phyloP scores from a whole-genome alignment of 2,888 invertebrate genomes.

The Eupithecia tripunctaria region DNA sequence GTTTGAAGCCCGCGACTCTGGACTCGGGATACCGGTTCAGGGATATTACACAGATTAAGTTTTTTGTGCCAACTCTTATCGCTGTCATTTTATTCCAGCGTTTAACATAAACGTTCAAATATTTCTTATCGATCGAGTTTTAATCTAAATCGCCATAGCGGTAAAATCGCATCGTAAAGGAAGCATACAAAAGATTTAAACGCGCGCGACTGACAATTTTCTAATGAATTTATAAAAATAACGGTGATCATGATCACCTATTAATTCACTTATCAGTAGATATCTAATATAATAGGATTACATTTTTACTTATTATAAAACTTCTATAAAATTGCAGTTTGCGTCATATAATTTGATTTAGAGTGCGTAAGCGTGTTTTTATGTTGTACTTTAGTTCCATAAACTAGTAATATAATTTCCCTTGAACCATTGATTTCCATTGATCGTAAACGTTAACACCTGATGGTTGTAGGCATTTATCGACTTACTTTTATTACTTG shows the following conservation, averaged over 20 bases:
- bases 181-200: conserved; percentile 40
- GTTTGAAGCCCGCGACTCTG: not conserved
- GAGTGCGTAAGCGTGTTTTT: not conserved
- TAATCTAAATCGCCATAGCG: conserved; percentile 3
- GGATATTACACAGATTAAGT: conserved; percentile 5
- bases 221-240: not conserved
- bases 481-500: not conserved
- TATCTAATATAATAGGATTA: not conserved
- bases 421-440: not conserved
- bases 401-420: not conserved
- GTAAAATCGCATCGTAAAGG: not conserved
- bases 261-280: not conserved
- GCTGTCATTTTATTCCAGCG: conserved; percentile 5
- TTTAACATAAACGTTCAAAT: conserved; percentile 3
- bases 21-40: not conserved
- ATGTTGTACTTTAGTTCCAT: not conserved
- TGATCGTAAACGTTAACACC: conserved; percentile 6
- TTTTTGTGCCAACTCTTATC: not conserved
- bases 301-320: not conserved
- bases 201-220: conserved; percentile 27
- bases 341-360: not conserved
- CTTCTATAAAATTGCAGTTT: not conserved
- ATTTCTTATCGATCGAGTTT: conserved; percentile 1
- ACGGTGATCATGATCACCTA: not conserved
- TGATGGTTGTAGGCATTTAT: conserved; percentile 6